Percentiles rank a stretch among this genome's conserved stretches.
These are phyloP conservation scores for Busseola fusca DNA, from an alignment of 2,888 invertebrate genomes.

Conservation along the genomic window DNA sequence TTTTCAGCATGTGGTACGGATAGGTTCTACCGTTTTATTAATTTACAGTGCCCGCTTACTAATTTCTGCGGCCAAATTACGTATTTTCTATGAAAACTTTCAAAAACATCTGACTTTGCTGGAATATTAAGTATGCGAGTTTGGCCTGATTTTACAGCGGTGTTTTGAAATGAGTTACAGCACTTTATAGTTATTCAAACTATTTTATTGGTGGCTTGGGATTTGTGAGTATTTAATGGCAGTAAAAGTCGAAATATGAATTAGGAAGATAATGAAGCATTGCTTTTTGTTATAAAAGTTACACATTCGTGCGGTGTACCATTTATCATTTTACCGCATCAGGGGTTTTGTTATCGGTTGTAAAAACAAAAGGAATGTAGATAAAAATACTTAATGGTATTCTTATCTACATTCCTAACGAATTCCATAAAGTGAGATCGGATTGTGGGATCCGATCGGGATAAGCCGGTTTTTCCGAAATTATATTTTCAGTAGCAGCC, in stretches of 20 bases:
- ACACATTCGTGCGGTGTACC: background rate
- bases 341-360: background rate
- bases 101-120: slow-evolving; percentile 54
- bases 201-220: slow-evolving; percentile 45
- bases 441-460: background rate
- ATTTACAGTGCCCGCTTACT: slow-evolving; percentile 26
- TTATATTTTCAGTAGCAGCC: background rate
- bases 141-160: slow-evolving; percentile 40
- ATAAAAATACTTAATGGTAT: too few relatives aligned
- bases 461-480: background rate
- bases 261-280: background rate
- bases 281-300: background rate
- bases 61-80: slow-evolving; percentile 47
- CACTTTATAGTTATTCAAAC: slow-evolving; percentile 50
- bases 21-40: slow-evolving; percentile 11
- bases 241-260: slow-evolving; percentile 30
- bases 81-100: slow-evolving; percentile 56
- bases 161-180: slow-evolving; percentile 38
- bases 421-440: background rate
- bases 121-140: slow-evolving; percentile 53
- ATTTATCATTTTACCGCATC: background rate
- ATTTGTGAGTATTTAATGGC: slow-evolving; percentile 29
- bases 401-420: background rate
- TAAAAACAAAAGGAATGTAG: too few relatives aligned
- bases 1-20: background rate